Evolutionary conservation across 1,140 invertebrate species (phyloP), one percentile per base, ranked within the genome.

Genomic region (Micrasema minimum): DNA sequence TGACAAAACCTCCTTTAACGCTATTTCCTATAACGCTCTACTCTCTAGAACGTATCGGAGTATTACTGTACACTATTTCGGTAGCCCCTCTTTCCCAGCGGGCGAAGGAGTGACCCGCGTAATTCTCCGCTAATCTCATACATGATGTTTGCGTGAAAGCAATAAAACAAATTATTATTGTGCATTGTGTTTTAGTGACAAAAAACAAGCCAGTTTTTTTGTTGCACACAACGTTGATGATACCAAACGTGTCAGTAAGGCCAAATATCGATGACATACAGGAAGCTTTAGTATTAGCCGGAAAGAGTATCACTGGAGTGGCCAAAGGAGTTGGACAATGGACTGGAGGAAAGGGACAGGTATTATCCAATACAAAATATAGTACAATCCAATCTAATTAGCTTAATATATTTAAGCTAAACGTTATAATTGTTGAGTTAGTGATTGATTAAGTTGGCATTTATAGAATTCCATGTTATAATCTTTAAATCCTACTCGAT

Each of bases 191-290:
- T 66, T 9, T 41, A 76, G 71, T 35, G 5, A 14, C 38, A 10
- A 51, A 23, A 18, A 57, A 51, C n/a, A 69, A 85, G 62, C 83
- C 86, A 22, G 88, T 96, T 48, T 94, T 96, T 79, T 79, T 93
- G 10, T 80, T 96, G 6, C 87, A 94, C 78, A 92, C 95, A 18
- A 88, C 91, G 12, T 83, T 98, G 65, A 88, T 92, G 83, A 96
- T 96, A 77, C 95, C 96, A 0, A 91, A 92, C 77, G 92, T 98
- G 35, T 88, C 90, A 0, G 92, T 98, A 59, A 90, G 91, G 72
- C 96, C 96, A 43, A 95, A 89, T 74, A 81, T 98, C 64, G 95
- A 97, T 71, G 95, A 97, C 69, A 91, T 98, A 26, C 96, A 98
- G 83, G 94, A 97, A 72, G 89, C 91, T 14, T 84, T 98, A n/a